Evolutionary conservation across 1,140 invertebrate genomes (phyloP), one percentile per base, ranked within the genome.

Genomic region (Magallana ariakensis): DNA sequence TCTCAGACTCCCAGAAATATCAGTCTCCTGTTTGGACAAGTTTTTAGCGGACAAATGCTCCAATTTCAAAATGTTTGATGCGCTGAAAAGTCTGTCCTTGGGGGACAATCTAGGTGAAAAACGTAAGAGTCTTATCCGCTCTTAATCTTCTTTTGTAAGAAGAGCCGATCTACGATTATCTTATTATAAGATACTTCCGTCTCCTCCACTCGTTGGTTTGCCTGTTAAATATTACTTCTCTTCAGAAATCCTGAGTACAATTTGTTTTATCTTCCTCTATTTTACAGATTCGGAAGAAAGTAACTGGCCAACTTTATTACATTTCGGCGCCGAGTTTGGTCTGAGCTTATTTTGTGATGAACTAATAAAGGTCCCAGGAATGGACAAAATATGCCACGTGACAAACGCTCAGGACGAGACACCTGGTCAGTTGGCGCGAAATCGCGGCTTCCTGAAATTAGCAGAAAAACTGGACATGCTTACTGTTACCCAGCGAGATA

Each of bases 351-450:
- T 82, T 54, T 82, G 80, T 82, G 46, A 82, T 55, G 80, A 82
- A 82, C 80, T 82, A 6, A 11, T 82, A 55, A 33, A 26, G 46
- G 15, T 82, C 54, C 80, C 80, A 5, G 46, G 53, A 11, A 82
- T 82, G 80, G 80, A 55, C 46, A 82, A 82, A 82, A 16, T 56
- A 22, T 82, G 80, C 46, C 53, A 54, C 4, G 80, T 82, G 15
- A 54, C 16, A 19, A 82, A 82, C 54, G 2, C 16, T n/a, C 46
- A 82, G 53, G 80, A 56, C 19, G 80, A 82, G 16, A 53, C 80
- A 56, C 80, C 80, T n/a, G 80, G 55, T 55, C 80, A 82, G 55
- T 55, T 82, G 80, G 80, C 80, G 19, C 80, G 80, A 82, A 82
- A 82, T 54, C 53, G 53, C 53, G 80, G 80, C 46, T 55, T 55